Conservation (phyloP, 2,888 invertebrate genomes). For the Byasa hedistus region DNA sequence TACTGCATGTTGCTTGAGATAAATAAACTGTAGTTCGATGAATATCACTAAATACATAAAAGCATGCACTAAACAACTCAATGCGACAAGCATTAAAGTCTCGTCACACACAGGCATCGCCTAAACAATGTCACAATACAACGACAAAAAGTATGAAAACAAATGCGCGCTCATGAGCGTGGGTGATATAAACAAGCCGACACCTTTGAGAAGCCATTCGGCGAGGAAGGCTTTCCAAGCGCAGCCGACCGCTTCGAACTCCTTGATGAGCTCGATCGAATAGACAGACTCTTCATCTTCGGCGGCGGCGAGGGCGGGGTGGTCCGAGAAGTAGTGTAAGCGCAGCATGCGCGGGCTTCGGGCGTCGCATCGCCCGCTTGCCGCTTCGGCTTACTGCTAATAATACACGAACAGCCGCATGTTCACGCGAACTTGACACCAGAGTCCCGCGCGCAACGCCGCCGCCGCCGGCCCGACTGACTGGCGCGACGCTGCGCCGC, state of each 20-base stretch:
- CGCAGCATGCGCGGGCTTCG: constrained; percentile 85
- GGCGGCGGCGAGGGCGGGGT: constrained; percentile 84
- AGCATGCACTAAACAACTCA: not conserved
- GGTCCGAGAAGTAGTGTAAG: constrained; percentile 91
- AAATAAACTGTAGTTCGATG: not conserved
- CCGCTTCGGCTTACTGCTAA: constrained; percentile 77
- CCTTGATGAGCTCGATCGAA: constrained; percentile 91
- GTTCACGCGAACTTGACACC: constrained; percentile 45
- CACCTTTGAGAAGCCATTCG: constrained; percentile 82
- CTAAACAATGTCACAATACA: not conserved
- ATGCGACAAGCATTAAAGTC: constrained; percentile 3
- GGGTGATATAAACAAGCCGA: constrained; percentile 47
- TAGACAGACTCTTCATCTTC: constrained; percentile 83
- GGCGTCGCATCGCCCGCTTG: constrained; percentile 71
- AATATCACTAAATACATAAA: not conserved
- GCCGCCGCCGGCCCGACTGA: constrained; percentile 53
- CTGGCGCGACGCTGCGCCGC: constrained; percentile 34
- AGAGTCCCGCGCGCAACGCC: constrained; percentile 48
- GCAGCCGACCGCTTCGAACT: constrained; percentile 89
- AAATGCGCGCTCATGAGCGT: constrained; percentile 31
- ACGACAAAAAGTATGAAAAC: constrained; percentile 21
- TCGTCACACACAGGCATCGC: constrained; percentile 6
- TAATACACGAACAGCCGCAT: constrained; percentile 58
- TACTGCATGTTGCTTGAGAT: too few relatives aligned
- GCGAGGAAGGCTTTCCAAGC: constrained; percentile 88